These are phyloP conservation scores for Agrenia bidenticulata DNA, from an alignment of 2,888 invertebrate species.

Conservation along the genomic window DNA sequence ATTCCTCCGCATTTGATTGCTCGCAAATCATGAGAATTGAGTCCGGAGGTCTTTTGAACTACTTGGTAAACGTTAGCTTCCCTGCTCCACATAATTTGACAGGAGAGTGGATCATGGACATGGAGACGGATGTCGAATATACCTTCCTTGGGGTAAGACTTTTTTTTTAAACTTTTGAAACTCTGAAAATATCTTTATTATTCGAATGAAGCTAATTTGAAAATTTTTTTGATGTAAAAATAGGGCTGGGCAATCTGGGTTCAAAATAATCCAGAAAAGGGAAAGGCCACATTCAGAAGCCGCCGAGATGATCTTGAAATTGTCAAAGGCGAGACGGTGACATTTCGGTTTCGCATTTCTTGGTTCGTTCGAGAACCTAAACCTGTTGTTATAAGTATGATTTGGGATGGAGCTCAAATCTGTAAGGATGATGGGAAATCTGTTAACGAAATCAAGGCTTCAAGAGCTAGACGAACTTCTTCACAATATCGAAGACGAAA, in stretches of 20 bases:
- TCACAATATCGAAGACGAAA: neutral
- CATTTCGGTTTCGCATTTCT: constrained; percentile 14
- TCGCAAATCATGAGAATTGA: constrained; percentile 11
- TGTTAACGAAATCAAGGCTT: constrained; percentile 2
- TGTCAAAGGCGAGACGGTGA: neutral
- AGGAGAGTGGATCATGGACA: constrained; percentile 18
- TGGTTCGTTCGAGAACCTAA: constrained; percentile 14
- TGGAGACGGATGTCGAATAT: constrained; percentile 19
- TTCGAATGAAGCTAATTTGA: no score
- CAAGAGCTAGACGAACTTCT: neutral
- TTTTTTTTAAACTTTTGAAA: no score
- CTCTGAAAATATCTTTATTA: no score
- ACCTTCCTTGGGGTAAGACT: constrained; percentile 24
- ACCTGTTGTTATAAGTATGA: constrained; percentile 16
- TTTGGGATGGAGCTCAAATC: constrained; percentile 18
- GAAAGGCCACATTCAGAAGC: constrained; percentile 13
- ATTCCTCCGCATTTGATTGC: neutral
- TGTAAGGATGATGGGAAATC: constrained; percentile 15
- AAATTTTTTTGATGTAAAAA: no score
- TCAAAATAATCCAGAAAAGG: constrained; percentile 2
- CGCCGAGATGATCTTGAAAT: neutral
- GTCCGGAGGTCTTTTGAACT: constrained; percentile 10
- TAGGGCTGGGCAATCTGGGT: constrained; percentile 22
- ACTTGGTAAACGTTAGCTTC: constrained; percentile 14
- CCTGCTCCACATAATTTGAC: constrained; percentile 12